Percentiles rank a stretch among this genome's conserved stretches.
phyloP scores from a whole-genome alignment of 64 coral and sea anemone genomes.

The Actinia tenebrosa region DNA sequence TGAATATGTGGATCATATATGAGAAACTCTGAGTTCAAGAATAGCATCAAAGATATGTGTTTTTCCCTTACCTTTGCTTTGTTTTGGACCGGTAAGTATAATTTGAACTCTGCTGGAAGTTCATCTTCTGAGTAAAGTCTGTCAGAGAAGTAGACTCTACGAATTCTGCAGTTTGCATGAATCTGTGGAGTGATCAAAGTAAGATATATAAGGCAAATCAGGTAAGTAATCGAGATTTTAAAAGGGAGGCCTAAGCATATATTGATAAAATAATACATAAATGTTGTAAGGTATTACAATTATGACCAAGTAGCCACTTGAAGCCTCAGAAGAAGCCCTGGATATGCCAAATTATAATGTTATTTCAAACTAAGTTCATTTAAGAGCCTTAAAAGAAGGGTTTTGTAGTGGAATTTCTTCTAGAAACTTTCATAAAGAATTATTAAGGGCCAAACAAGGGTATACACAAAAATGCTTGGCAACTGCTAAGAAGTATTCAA shows the following conservation, averaged over 20 bases:
- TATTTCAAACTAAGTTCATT: too few relatives aligned
- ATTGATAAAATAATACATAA: too few relatives aligned
- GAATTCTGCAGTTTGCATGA: constrained; percentile 97
- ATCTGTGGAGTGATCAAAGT: constrained; percentile 44
- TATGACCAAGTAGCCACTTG: too few relatives aligned
- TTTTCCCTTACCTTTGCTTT: constrained; percentile 21
- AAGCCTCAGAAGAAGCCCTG: too few relatives aligned
- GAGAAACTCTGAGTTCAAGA: too few relatives aligned
- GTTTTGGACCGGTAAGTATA: constrained; percentile 93
- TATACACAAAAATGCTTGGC: neutral
- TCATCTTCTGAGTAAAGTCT: constrained; percentile 99
- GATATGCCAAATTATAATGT: too few relatives aligned
- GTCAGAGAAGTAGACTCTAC: constrained; percentile 98
- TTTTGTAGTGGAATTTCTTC: neutral
- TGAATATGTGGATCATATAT: neutral
- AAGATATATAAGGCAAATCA: too few relatives aligned
- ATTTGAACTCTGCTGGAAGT: constrained; percentile 95
- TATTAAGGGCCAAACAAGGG: neutral
- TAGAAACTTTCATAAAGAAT: neutral
- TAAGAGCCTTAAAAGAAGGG: neutral
- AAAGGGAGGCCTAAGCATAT: too few relatives aligned
- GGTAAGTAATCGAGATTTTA: too few relatives aligned
- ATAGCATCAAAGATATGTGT: neutral
- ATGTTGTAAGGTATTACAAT: too few relatives aligned
- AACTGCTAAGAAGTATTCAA: neutral